phyloP scores from a whole-genome alignment of 2,113 vertebrate species.

The Turdus rufiventris region DNA sequence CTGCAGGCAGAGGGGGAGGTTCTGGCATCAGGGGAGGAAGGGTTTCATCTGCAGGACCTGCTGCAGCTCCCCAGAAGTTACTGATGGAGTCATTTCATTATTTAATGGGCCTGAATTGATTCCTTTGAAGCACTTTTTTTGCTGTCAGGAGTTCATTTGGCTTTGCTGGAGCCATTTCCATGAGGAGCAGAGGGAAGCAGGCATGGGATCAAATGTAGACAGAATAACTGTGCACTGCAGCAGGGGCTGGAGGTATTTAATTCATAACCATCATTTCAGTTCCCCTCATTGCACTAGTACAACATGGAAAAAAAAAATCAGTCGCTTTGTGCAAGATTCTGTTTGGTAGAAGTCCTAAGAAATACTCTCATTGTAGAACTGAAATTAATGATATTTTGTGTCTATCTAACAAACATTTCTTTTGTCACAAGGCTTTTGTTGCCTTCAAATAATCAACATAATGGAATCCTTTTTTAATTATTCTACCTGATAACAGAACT shows the following conservation, averaged over 20 bases:
- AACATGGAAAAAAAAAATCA: not conserved
- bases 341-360: not conserved
- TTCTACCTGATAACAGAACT: not conserved
- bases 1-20: not conserved
- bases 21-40: not conserved
- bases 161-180: not conserved
- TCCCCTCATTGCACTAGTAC: not conserved
- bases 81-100: not conserved
- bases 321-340: not conserved
- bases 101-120: conserved; percentile 5
- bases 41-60: not conserved
- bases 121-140: not conserved
- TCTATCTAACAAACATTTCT: not conserved
- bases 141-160: conserved; percentile 15
- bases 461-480: not conserved
- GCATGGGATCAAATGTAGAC: not conserved
- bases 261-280: not conserved
- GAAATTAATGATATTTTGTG: not conserved
- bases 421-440: not conserved
- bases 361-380: not conserved
- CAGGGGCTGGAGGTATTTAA: not conserved
- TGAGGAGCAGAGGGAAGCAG: not conserved
- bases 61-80: not conserved
- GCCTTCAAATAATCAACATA: not conserved
- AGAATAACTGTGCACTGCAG: not conserved